Evolutionary conservation across 2,797 vertebrate genomes (phyloP).

Genomic region (Tarsius wallacei): DNA sequence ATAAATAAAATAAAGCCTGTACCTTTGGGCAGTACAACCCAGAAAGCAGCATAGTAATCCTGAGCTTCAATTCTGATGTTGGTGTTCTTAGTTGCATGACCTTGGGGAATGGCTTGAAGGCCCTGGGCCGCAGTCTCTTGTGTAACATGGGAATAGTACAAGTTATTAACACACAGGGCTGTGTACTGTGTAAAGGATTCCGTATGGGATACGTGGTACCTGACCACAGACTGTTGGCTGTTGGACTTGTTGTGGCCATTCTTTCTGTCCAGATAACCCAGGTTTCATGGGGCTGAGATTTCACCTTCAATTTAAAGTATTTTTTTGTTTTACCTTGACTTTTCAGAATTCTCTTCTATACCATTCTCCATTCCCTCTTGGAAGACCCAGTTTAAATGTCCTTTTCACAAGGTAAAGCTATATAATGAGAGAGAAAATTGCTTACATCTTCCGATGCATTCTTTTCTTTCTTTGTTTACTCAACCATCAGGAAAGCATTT

Average conservation of each 20-base stretch:
- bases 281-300: background rate
- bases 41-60: background rate
- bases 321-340: fast-evolving
- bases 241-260: fast-evolving
- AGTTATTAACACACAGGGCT: fast-evolving
- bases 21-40: fast-evolving
- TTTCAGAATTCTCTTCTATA: fast-evolving
- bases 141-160: background rate
- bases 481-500: slow-evolving; percentile 53
- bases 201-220: fast-evolving
- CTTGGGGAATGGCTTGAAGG: background rate
- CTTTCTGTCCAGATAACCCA: fast-evolving
- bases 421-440: background rate
- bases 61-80: background rate
- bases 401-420: background rate
- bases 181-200: fast-evolving
- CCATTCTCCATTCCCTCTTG: background rate
- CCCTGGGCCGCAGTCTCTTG: background rate
- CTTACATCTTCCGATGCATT: background rate
- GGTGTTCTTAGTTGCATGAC: background rate
- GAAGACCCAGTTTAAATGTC: background rate
- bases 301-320: background rate
- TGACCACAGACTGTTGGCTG: fast-evolving
- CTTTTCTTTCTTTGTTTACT: slow-evolving; percentile 19
- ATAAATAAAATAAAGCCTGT: background rate